Evolutionary conservation across 2,797 vertebrate species (phyloP).

Genomic region (Hydrocynus forskahlii): DNA sequence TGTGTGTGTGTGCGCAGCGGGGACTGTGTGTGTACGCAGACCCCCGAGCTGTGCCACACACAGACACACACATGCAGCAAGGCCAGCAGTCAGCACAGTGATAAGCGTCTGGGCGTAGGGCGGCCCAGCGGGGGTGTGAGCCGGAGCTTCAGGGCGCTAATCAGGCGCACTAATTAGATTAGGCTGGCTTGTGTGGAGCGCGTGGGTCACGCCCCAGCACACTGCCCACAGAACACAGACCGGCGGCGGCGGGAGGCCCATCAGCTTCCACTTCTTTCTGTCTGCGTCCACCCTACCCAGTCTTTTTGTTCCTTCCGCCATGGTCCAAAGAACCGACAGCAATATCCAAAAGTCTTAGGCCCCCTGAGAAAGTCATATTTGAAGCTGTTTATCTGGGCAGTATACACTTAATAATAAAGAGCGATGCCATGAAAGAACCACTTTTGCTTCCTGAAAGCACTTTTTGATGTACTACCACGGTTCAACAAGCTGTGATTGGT

Average conservation of each 20-base stretch:
- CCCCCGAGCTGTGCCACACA: conserved; percentile 50
- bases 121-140: conserved; percentile 60
- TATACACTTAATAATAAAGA: background rate
- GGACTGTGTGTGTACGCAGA: conserved; percentile 26
- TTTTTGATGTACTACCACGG: background rate
- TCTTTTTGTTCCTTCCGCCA: background rate
- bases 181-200: conserved; percentile 71
- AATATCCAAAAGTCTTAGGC: background rate
- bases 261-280: conserved; percentile 42
- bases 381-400: background rate
- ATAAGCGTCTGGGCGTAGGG: conserved; percentile 68
- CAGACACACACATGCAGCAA: conserved; percentile 45
- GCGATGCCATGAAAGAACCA: background rate
- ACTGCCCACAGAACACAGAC: conserved; percentile 66
- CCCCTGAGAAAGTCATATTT: background rate
- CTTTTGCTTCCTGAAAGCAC: background rate
- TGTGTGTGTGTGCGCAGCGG: conserved; percentile 23
- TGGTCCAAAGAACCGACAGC: background rate
- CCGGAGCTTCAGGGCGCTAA: conserved; percentile 73
- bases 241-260: conserved; percentile 68
- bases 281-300: background rate
- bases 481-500: background rate
- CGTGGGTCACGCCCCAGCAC: conserved; percentile 72
- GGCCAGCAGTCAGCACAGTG: conserved; percentile 72
- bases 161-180: conserved; percentile 84